Base-by-base conservation (phyloP, 2,888 invertebrate genomes). In the Boloria euphrosyne region DNA sequence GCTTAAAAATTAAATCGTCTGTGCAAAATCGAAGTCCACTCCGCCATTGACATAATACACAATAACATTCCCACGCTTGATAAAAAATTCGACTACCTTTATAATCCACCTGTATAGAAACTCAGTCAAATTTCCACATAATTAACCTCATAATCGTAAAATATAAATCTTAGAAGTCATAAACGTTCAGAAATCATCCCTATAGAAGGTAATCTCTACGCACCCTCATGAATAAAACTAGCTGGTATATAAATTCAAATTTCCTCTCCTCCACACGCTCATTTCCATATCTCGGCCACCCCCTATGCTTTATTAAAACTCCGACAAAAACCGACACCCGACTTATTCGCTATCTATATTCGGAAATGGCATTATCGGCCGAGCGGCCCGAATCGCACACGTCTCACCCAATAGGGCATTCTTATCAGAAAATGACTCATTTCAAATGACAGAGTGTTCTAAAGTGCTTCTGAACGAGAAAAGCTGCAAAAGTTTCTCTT, bases 351-450 rank as follows among this genome's bases (percentile, higher is more conserved):
- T 91, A 91, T 91, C 91, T 90, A 80, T 80, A 73, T 86, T 87
- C 87, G 92, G 91, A 91, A 91, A 91, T 90, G 84, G 87, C 84
- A 89, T 91, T 91, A 91, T 92, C 91, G 88, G 85, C 80, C 81
- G 79, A 71, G 80, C 80, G 82, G 81, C 83, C 86, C 86, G 83
- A 82, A 75, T 86, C 86, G 86, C 91, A 89, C 91, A 87, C 90
- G 89, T 89, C 90, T 89, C 89, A 89, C 81, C 93, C 93, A 93
- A 93, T 92, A 93, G 92, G 89, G 91, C 90, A 90, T 93, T 92
- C 94, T 94, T 94, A 94, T 94, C 94, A 94, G 94, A 94, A 94
- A 94, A 94, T 94, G 94, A 94, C 93, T 94, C 94, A 94, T 94
- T 94, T 94, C 93, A 94, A 94, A 94, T 93, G 93, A 93, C 92